phyloP scores from a whole-genome alignment of 2,113 vertebrate species.

The Pagrus major region DNA sequence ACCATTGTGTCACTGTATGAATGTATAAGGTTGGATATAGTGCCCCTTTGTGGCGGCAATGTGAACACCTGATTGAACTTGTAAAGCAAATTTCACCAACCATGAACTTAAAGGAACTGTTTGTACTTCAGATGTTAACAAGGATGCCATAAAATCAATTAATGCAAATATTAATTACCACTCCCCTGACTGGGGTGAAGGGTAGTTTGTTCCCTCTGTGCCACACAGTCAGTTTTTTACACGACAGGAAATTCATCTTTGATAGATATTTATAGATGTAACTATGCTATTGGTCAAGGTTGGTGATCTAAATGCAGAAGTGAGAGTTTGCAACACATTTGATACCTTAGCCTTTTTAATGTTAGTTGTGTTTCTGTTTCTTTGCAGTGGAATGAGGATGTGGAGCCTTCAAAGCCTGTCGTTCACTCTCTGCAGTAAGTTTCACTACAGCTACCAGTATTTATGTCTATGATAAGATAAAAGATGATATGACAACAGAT shows the following conservation, averaged over 20 bases:
- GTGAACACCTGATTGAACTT: background rate
- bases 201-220: no score
- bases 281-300: no score
- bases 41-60: background rate
- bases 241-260: no score
- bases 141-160: no score
- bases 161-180: no score
- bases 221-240: no score
- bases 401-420: background rate
- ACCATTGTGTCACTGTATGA: background rate
- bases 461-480: background rate
- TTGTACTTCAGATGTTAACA: background rate
- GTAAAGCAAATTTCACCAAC: background rate
- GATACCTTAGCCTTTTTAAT: no score
- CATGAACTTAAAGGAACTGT: background rate
- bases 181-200: no score
- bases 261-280: no score
- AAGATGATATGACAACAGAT: background rate
- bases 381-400: constrained; percentile 10
- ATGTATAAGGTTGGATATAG: background rate
- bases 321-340: background rate
- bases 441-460: background rate
- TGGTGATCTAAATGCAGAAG: constrained; percentile 7
- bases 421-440: constrained; percentile 55
- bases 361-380: constrained; percentile 46